phyloP scores from a whole-genome alignment of 2,888 invertebrate species.

The Chironomus tentans region DNA sequence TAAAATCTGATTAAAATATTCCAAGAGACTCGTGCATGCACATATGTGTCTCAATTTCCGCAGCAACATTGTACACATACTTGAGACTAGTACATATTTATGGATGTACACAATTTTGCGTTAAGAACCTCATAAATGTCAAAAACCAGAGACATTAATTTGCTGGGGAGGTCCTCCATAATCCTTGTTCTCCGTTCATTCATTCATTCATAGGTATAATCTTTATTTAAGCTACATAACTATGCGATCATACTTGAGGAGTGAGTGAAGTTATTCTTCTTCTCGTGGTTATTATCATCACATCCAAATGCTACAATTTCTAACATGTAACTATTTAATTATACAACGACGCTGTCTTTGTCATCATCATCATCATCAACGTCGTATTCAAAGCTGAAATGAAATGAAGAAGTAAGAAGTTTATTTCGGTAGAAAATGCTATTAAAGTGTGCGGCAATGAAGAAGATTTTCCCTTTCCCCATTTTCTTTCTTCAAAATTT shows the following conservation, averaged over 20 bases:
- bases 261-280: not conserved
- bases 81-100: too few species aligned
- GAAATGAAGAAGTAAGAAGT: not conserved
- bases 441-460: not conserved
- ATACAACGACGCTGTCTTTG: not conserved
- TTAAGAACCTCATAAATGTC: not conserved
- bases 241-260: not conserved
- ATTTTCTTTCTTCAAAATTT: not conserved
- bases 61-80: not conserved
- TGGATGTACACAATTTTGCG: not conserved
- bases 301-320: not conserved
- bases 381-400: too few species aligned
- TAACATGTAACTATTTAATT: not conserved
- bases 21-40: too few species aligned
- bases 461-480: constrained; percentile 7
- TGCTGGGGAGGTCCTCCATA: not conserved
- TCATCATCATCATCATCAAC: not conserved
- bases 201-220: not conserved
- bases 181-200: too few species aligned
- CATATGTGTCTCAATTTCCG: too few species aligned
- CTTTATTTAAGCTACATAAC: not conserved
- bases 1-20: too few species aligned
- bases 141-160: not conserved
- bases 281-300: not conserved
- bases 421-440: not conserved